A percentile compares a stretch with the other conserved stretches of the same genome.
Conservation (phyloP, 2,113 vertebrate species). For the Gavia stellata region DNA sequence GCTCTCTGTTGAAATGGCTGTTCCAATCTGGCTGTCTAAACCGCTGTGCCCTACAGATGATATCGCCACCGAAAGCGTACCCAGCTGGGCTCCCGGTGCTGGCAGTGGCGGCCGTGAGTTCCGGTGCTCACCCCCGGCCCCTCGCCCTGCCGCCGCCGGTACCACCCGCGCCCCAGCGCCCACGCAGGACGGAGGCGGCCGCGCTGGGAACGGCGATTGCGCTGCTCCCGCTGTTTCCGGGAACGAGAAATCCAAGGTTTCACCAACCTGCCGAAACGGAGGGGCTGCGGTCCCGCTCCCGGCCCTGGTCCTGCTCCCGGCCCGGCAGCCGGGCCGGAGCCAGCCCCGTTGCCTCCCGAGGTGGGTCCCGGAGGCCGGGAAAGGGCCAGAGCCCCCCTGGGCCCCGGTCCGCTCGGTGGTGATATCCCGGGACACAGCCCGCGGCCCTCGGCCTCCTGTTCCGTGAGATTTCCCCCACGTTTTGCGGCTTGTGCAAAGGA, state of each 20-base stretch:
- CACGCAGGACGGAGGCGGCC: neutral
- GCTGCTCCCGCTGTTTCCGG: neutral
- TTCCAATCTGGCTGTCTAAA: neutral
- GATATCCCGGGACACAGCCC: neutral
- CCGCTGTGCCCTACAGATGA: rapidly evolving
- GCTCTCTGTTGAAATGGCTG: neutral
- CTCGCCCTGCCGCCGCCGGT: neutral
- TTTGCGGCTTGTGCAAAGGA: neutral
- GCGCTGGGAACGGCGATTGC: neutral
- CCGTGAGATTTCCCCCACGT: neutral
- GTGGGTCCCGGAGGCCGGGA: neutral
- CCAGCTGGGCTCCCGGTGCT: neutral
- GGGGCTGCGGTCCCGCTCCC: neutral
- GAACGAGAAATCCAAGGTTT: neutral
- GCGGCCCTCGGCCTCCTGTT: neutral
- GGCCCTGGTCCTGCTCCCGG: no score
- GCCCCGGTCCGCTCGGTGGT: neutral
- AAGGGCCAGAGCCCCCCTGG: neutral
- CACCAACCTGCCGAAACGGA: rapidly evolving
- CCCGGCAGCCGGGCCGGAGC: neutral
- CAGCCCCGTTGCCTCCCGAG: neutral
- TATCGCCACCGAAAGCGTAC: neutral
- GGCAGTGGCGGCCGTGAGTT: neutral
- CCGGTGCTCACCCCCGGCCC: neutral
- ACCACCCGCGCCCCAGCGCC: rapidly evolving